phyloP scores from a whole-genome alignment of 1,140 invertebrate species.

The Chlorops oryzae region DNA sequence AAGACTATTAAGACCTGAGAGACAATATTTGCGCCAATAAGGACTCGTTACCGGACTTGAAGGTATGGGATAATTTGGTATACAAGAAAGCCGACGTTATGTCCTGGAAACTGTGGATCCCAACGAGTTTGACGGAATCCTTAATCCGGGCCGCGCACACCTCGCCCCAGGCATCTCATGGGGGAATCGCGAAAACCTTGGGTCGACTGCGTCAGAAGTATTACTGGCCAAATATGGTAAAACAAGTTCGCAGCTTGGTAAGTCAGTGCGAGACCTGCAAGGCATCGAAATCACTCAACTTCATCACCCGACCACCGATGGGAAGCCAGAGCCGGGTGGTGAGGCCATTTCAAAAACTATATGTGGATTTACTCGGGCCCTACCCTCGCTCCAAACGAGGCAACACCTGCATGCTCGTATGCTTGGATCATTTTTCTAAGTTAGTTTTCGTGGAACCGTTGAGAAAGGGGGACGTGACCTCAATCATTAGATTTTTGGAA shows the following conservation, averaged over 20 bases:
- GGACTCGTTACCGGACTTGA: too few species aligned
- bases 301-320: background rate
- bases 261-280: too few species aligned
- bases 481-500: conserved; percentile 4
- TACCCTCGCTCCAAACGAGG: conserved; percentile 12
- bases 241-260: too few species aligned
- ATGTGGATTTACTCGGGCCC: conserved; percentile 13
- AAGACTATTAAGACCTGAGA: too few species aligned
- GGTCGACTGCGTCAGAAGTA: too few species aligned
- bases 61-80: too few species aligned
- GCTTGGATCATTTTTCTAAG: conserved; percentile 7
- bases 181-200: conserved; percentile 1
- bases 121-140: background rate
- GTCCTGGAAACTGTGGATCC: conserved; percentile 1
- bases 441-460: conserved; percentile 4
- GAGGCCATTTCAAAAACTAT: conserved; percentile 10
- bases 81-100: too few species aligned
- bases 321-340: background rate
- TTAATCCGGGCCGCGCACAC: background rate
- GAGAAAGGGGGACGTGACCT: background rate
- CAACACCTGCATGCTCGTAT: conserved; percentile 5
- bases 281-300: too few species aligned
- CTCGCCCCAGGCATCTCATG: background rate
- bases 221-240: too few species aligned
- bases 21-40: too few species aligned